Evolutionary conservation across 2,113 vertebrate genomes (phyloP), one percentile per base, ranked within the genome.

Genomic region (Nesoenas mayeri): DNA sequence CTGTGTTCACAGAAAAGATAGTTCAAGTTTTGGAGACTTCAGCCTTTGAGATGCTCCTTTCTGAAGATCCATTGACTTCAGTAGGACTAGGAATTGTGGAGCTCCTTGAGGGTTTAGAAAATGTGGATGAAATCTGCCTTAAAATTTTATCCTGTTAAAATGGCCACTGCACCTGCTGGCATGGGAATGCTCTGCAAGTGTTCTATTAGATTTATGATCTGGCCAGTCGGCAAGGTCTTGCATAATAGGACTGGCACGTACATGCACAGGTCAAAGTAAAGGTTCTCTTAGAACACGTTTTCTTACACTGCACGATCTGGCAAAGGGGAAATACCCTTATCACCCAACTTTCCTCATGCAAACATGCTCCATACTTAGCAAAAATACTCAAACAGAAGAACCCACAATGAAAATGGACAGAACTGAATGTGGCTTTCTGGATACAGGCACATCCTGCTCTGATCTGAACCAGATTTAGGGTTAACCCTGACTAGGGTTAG

Each of bases 161-260:
- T 75, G 85, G 92, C 85, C 73, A 60, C 90, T 92, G 83, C 36
- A 75, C 69, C 65, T 92, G 77, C 72, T 65, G 72, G 34, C 2
- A 0, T n/a, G 42, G 56, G 60, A 89, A 85, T 47, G 32, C 40
- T 94, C 36, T 73, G 57, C 53, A 64, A 71, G 22, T 40, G 29
- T n/a, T 79, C 18, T 57, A 48, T 42, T 36, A 29, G 60, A 56
- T 80, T 80, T 74, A 60, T 58, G 61, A 78, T 60, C 60, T 84
- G 69, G 47, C 47, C 82, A 91, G 53, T 57, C 48, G 88, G 29
- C 75, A 71, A 71, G 56, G 17, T 93, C 88, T 96, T 95, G 81
- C 75, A 81, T 38, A 95, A 91, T 5, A 84, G 34, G 54, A 32
- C 73, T 77, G 62, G 54, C 71, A 85, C 0, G 1, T 24, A 34